Conservation (phyloP, 2,113 vertebrate species). For the Corythaeola cristata region DNA sequence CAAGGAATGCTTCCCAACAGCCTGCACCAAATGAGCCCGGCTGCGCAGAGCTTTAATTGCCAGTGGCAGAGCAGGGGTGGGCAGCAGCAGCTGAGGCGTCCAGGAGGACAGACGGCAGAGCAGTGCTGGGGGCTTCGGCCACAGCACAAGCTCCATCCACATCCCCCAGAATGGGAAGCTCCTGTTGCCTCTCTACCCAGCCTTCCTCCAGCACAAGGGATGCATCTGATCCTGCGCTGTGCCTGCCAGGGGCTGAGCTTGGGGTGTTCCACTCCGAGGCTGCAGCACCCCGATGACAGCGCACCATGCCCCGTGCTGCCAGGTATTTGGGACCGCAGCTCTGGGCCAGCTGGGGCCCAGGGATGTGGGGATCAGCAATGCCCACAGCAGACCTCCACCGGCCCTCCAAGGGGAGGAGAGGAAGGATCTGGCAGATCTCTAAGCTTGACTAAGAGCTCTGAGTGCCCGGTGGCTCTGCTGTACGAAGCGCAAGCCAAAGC, state of each 20-base stretch:
- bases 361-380: not conserved
- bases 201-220: not conserved
- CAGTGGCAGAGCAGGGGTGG: not conserved
- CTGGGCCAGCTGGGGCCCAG: not conserved
- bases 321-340: accelerated
- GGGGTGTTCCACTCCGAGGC: not conserved
- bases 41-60: not conserved
- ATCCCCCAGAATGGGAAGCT: not conserved
- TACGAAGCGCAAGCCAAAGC: slow-evolving; percentile 26
- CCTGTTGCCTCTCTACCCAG: not conserved
- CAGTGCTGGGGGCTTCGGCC: not conserved
- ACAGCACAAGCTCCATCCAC: not conserved
- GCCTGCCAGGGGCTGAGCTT: not conserved
- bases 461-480: slow-evolving; percentile 33
- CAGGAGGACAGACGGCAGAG: accelerated
- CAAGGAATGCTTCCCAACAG: not conserved
- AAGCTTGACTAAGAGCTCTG: slow-evolving; percentile 37
- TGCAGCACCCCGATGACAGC: accelerated
- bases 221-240: accelerated
- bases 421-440: slow-evolving; percentile 10
- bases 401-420: not conserved
- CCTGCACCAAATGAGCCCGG: not conserved
- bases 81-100: not conserved
- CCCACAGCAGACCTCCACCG: not conserved
- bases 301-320: accelerated